Evolutionary conservation across 35 echinoderm and acorn worm species (phyloP), one percentile per base, ranked within the genome.

Genomic region (Apostichopus parvimensis): DNA sequence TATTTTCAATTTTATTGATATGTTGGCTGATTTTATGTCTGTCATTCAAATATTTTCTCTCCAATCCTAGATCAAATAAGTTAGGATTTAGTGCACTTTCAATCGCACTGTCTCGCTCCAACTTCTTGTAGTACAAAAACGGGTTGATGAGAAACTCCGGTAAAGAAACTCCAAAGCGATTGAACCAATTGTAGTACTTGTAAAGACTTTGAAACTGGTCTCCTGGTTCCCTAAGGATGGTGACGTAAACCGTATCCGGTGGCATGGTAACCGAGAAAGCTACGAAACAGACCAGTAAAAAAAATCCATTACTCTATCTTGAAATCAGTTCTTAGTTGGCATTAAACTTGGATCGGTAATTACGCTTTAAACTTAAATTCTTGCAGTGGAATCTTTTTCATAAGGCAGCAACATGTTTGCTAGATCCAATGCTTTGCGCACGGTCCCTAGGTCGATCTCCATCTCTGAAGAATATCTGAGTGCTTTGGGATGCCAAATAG

Each of bases 141-240:
- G 92, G 92, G 53, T 87, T 79, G 21, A 54, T 18, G 12, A 79
- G 59, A 83, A 93, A 93, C 26, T 73, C 18, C 6, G 55, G 79
- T 79, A 57, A 93, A 17, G 82, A 54, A 4, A 70, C 54, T 8
- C 54, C 52, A 79, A 54, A 87, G 9, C 58, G 52, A 53, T 76
- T 9, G 79, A 81, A 62, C 70, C 61, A 92, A 10, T 92, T 92
- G 55, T 60, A 88, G 77, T 93, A 93, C 24, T 75, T 93, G 57
- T 87, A 93, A 56, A 88, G 73, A 60, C 83, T 87, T 93, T 93
- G 82, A 65, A 87, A 93, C 84, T 87, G 83, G 22, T 64, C 56
- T 1, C 53, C 83, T 78, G 92, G 84, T 11, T 93, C 72, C 20
- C 92, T 82, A 3, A 93, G 18, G 59, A 93, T 93, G 11, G 83